These are phyloP conservation scores for Peromyscus californicus DNA, from an alignment of 2,113 vertebrate genomes.

Conservation along the genomic window DNA sequence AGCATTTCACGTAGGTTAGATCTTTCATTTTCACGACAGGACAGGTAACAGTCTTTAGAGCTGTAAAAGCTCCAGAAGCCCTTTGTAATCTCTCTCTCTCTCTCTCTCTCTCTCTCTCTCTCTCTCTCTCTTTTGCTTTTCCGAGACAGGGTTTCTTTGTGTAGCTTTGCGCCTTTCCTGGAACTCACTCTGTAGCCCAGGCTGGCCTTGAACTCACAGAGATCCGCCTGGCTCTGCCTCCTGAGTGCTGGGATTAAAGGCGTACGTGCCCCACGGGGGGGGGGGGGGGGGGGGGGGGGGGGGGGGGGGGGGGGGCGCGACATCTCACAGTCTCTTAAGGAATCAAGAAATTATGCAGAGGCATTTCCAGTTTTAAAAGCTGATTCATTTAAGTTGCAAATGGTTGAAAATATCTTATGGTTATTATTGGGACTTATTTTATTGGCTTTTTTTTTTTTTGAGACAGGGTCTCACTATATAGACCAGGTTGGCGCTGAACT, in stretches of 20 bases:
- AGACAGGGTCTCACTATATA: not conserved
- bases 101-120: too few species aligned
- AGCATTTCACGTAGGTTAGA: not conserved
- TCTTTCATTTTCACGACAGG: not conserved
- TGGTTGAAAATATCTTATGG: not conserved
- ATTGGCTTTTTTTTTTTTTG: not conserved
- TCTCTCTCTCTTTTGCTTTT: too few species aligned
- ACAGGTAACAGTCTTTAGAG: not conserved
- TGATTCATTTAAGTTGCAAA: constrained; percentile 5
- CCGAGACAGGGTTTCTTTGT: too few species aligned
- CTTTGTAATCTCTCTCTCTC: not conserved
- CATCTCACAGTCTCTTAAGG: constrained; percentile 68
- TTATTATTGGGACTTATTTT: not conserved
- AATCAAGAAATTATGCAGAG: constrained; percentile 75
- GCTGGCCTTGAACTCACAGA: too few species aligned
- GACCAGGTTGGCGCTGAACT: not conserved
- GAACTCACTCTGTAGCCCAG: too few species aligned
- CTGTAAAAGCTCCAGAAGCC: not conserved
- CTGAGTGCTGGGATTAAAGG: too few species aligned
- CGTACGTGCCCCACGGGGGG: too few species aligned
- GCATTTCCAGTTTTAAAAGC: not conserved
- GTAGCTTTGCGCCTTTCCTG: too few species aligned
- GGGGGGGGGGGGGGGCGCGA: too few species aligned
- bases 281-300: too few species aligned
- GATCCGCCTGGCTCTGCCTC: too few species aligned